Conservation (phyloP, 2,113 vertebrate species). For the Diphyllodes magnificus region DNA sequence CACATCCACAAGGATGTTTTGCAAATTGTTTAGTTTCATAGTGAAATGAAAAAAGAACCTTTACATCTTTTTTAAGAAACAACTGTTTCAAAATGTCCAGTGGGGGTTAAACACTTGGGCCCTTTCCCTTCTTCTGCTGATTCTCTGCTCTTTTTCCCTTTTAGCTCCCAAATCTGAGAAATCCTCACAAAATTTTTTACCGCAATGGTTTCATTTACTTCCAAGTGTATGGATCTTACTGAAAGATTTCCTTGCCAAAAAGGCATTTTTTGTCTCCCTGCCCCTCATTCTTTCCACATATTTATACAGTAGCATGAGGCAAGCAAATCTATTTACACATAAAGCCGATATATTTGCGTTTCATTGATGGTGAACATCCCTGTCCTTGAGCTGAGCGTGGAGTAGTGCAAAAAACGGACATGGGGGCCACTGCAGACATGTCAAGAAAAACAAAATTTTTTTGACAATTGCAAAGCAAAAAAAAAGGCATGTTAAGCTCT, state of each 20-base stretch:
- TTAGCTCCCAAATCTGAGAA: neutral
- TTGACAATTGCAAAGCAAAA: conserved; percentile 29
- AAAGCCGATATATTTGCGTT: neutral
- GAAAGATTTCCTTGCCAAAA: neutral
- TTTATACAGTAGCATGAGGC: neutral
- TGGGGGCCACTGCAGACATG: neutral
- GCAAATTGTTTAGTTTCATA: neutral
- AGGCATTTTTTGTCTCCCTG: neutral
- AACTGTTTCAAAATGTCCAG: neutral
- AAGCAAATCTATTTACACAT: neutral
- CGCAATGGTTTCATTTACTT: neutral
- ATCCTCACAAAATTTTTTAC: neutral
- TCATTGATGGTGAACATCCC: neutral
- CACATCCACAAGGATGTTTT: rapidly evolving
- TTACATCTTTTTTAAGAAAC: neutral
- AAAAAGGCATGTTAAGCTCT: conserved; percentile 1
- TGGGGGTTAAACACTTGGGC: neutral
- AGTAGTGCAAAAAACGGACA: neutral
- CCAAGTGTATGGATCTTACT: neutral
- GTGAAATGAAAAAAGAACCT: neutral
- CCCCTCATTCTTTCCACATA: neutral
- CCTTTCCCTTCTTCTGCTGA: neutral
- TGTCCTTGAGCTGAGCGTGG: neutral
- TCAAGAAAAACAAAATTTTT: conserved; percentile 49
- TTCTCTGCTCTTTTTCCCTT: neutral